Evolutionary conservation across 2,113 vertebrate species (phyloP), one percentile per base, ranked within the genome.

Genomic region (Apus apus): DNA sequence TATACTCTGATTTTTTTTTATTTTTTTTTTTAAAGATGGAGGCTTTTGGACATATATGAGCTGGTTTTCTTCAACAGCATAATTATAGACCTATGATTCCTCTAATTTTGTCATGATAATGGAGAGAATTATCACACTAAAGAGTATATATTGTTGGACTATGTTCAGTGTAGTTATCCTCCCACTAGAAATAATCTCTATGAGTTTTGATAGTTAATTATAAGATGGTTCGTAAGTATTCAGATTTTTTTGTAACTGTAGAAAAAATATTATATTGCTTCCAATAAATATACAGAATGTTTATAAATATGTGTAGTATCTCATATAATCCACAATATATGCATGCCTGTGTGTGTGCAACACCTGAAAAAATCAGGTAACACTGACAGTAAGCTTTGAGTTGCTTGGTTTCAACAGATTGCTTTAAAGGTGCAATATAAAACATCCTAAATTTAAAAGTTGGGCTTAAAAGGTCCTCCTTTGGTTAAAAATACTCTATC

Each of bases 61-160:
- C 36, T 83, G 61, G 18, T 62, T 92, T 80, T 82, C 50, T 87
- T 92, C 89, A 91, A 83, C 60, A 86, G 38, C 18, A 40, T 90
- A 85, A 93, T 95, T 94, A 90, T 57, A 86, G 81, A 54, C 15
- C 32, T 86, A 62, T 90, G 91, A 91, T 91, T 95, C 82, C 82
- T 88, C 58, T 62, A 77, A 34, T 79, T 94, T 75, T 94, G 90
- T 30, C 65, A 90, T 73, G 23, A 73, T 92, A 93, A 96, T 84
- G 65, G 85, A 79, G 46, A 84, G 71, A 91, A 76, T 32, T 84
- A 65, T 61, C 72, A 79, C 56, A 73, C 80, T 70, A 81, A 78
- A 66, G 25, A 84, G 43, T 64, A 50, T 64, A 20, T 75, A 60
- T 87, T 89, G 21, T 48, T 87, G n/a, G 67, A 45, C 22, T 85